phyloP scores from a whole-genome alignment of 2,888 invertebrate species.

The Iselma pallidipennis region DNA sequence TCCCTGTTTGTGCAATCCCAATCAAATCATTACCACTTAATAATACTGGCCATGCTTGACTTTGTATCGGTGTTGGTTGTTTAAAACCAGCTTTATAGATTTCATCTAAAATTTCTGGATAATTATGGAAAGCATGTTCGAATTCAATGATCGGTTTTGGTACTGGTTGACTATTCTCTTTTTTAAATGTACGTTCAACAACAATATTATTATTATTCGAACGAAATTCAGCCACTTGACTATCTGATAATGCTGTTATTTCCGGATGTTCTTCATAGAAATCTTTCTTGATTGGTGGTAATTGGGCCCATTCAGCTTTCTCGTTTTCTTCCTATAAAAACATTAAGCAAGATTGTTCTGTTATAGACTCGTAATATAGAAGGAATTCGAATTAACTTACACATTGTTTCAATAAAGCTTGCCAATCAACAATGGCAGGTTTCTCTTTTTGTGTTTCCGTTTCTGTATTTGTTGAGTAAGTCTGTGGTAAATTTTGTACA shows the following conservation, averaged over 20 bases:
- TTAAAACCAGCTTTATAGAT: slow-evolving; percentile 79
- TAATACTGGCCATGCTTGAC: slow-evolving; percentile 94
- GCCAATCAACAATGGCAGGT: slow-evolving; percentile 62
- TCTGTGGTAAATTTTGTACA: neutral
- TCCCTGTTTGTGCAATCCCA: slow-evolving; percentile 95
- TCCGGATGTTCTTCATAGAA: slow-evolving; percentile 81
- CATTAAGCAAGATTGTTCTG: neutral
- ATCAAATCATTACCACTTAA: slow-evolving; percentile 91
- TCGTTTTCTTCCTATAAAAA: slow-evolving; percentile 60
- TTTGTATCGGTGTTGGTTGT: slow-evolving; percentile 88
- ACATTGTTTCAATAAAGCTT: slow-evolving; percentile 58
- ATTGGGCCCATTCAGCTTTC: slow-evolving; percentile 65
- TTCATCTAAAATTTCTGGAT: slow-evolving; percentile 82
- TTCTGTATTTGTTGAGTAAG: neutral
- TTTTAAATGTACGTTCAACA: slow-evolving; percentile 67
- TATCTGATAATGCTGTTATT: slow-evolving; percentile 66
- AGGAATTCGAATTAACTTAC: slow-evolving; percentile 44
- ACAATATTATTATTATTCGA: slow-evolving; percentile 72
- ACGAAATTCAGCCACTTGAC: slow-evolving; percentile 69
- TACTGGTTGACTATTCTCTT: slow-evolving; percentile 54
- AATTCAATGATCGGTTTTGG: slow-evolving; percentile 82
- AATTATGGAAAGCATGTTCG: slow-evolving; percentile 78
- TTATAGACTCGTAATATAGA: neutral
- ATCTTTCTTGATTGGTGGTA: slow-evolving; percentile 73
- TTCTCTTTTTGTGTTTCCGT: neutral